Percentiles rank a stretch among this genome's conserved stretches.
phyloP scores from a whole-genome alignment of 2,113 vertebrate genomes.

The Anolis sagrei region DNA sequence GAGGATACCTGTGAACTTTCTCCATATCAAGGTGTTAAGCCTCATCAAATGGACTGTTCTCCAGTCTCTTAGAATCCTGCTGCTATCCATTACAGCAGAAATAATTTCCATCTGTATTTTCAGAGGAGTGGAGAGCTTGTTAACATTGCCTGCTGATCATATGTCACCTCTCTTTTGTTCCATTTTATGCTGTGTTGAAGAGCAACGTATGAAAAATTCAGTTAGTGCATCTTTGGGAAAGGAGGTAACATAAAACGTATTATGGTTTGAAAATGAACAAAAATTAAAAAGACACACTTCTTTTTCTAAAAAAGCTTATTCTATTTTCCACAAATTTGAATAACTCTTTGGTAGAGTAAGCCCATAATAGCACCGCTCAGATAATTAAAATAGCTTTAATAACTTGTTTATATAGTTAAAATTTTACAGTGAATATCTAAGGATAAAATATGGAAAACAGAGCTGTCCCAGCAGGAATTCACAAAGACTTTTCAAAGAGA shows the following conservation, averaged over 20 bases:
- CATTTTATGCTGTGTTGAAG: constrained; percentile 22
- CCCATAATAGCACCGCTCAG: background rate
- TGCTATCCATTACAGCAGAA: constrained; percentile 55
- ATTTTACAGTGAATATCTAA: background rate
- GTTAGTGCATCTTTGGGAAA: background rate
- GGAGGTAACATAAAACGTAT: background rate
- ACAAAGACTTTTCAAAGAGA: background rate
- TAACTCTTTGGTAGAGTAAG: background rate
- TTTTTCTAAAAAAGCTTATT: background rate
- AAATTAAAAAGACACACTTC: background rate
- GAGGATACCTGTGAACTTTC: constrained; percentile 59
- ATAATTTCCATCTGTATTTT: constrained; percentile 62
- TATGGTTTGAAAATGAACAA: background rate
- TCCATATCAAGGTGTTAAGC: constrained; percentile 39
- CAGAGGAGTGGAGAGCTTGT: constrained; percentile 20
- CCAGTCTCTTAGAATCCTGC: constrained; percentile 51
- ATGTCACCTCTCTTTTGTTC: constrained; percentile 27
- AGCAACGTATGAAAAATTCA: background rate
- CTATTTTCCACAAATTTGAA: background rate
- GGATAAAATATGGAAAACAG: background rate
- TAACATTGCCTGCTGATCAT: constrained; percentile 40
- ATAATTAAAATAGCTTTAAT: background rate
- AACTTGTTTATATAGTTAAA: background rate
- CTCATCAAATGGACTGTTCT: constrained; percentile 54
- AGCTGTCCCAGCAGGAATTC: background rate